These are phyloP conservation scores for Limanda limanda DNA, from an alignment of 2,113 vertebrate genomes.

Conservation along the genomic window DNA sequence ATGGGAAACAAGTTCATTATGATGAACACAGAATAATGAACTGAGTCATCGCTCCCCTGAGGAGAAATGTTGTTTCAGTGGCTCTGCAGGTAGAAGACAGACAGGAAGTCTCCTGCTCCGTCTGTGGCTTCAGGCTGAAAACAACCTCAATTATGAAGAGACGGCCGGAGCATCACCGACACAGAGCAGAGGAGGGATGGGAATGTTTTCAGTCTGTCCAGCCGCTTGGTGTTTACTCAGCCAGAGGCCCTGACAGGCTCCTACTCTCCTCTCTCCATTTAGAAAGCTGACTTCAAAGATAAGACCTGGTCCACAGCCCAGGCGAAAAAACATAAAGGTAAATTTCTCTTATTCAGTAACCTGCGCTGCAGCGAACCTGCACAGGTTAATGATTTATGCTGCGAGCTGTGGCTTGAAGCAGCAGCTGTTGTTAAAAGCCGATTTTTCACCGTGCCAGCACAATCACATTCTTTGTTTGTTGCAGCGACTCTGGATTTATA, in stretches of 20 bases:
- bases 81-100: conserved; percentile 5
- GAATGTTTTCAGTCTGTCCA: conserved; percentile 22
- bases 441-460: conserved; percentile 23
- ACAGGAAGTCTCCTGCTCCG: not conserved
- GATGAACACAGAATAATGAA: conserved; percentile 17
- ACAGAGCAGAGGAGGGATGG: not conserved
- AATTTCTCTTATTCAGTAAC: conserved; percentile 28
- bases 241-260: conserved; percentile 22
- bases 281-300: conserved; percentile 16
- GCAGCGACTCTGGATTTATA: conserved; percentile 15
- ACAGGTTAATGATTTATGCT: conserved; percentile 53
- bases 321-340: not conserved
- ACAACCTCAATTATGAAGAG: conserved; percentile 7
- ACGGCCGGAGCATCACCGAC: not conserved
- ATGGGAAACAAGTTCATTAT: conserved; percentile 2
- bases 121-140: not conserved
- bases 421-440: conserved; percentile 20
- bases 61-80: not conserved
- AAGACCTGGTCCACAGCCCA: not conserved
- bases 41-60: conserved; percentile 12
- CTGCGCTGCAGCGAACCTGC: conserved; percentile 21
- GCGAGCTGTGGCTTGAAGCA: conserved; percentile 10
- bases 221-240: conserved; percentile 27
- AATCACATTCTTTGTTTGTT: conserved; percentile 18
- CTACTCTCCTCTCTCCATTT: conserved; percentile 24